Evolutionary conservation across 2,113 vertebrate genomes (phyloP).

Genomic region (human (Homo sapiens)): DNA sequence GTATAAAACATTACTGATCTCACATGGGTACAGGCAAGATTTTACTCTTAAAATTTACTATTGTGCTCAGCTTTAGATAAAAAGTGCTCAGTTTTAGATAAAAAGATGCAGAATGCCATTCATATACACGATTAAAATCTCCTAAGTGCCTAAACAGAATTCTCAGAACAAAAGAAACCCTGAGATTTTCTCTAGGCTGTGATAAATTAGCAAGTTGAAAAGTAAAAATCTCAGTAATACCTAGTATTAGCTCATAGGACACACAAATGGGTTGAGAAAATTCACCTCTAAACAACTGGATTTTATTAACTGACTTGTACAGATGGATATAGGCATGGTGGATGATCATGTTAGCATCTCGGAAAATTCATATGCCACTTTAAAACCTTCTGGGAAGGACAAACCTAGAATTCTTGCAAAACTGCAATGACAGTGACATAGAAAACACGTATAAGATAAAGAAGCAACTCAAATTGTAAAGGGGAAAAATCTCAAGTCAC

Average conservation of each 20-base stretch:
- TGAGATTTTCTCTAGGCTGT: conserved; percentile 4
- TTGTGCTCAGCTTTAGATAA: conserved; percentile 26
- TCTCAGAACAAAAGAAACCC: conserved; percentile 23
- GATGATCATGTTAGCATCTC: neutral
- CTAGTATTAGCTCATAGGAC: neutral
- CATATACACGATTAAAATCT: neutral
- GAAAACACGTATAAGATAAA: neutral
- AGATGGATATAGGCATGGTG: neutral
- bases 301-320: neutral
- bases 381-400: neutral
- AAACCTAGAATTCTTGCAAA: neutral
- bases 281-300: neutral
- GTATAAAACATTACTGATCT: conserved; percentile 1
- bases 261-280: neutral
- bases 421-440: neutral
- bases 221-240: neutral
- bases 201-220: neutral
- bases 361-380: neutral
- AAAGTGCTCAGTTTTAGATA: conserved; percentile 35
- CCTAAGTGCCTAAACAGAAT: neutral
- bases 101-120: conserved; percentile 32
- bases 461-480: neutral
- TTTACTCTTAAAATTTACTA: conserved; percentile 51
- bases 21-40: neutral
- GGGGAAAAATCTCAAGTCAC: neutral